Conservation (phyloP, 2,113 vertebrate species). For the Panurus biarmicus region DNA sequence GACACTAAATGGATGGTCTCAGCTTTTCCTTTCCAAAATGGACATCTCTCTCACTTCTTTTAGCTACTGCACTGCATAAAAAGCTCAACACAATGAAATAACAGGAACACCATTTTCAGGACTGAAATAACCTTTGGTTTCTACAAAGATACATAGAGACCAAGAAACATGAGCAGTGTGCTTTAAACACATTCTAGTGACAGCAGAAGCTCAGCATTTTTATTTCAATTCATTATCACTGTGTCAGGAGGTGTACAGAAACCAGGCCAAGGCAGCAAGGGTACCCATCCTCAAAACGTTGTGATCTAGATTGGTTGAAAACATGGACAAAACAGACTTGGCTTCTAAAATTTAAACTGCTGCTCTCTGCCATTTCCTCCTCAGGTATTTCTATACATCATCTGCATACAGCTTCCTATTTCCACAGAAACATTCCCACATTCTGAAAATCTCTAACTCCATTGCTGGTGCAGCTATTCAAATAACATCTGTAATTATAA, state of each 20-base stretch:
- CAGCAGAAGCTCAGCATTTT: neutral
- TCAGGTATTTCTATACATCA: neutral
- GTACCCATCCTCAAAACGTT: neutral
- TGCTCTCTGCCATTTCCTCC: neutral
- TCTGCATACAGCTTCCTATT: neutral
- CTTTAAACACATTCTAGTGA: neutral
- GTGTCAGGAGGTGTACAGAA: neutral
- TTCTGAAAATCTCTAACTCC: neutral
- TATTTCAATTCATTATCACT: neutral
- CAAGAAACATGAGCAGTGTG: neutral
- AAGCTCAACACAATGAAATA: neutral
- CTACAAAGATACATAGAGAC: neutral
- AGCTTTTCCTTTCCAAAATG: constrained; percentile 37
- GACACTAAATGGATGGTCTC: constrained; percentile 53
- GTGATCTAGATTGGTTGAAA: neutral
- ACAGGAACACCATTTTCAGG: neutral
- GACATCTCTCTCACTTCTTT: constrained; percentile 12
- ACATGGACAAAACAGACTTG: neutral
- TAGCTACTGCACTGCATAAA: constrained; percentile 24
- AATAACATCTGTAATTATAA: neutral
- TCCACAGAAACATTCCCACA: neutral
- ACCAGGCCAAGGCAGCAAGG: neutral
- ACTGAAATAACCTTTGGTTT: constrained; percentile 2
- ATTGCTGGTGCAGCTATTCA: neutral
- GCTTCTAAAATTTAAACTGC: neutral